Evolutionary conservation across 2,888 invertebrate species (phyloP).

Genomic region (Teleogryllus oceanicus): DNA sequence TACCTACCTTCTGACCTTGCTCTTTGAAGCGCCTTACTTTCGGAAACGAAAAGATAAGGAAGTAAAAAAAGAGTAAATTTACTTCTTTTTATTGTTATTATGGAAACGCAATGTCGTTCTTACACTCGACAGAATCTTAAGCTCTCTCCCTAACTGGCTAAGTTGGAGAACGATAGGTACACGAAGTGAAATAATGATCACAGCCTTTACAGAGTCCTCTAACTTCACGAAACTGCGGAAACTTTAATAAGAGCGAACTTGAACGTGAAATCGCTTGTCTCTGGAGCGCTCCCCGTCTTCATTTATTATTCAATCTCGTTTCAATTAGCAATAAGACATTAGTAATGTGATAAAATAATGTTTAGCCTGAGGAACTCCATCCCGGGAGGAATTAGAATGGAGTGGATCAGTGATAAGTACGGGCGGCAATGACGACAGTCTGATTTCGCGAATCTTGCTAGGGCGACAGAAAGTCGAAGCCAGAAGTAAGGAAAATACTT

Average conservation of each 20-base stretch:
- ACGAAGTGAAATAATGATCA: constrained; percentile 5
- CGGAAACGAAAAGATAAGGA: too few species aligned
- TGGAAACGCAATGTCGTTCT: neutral
- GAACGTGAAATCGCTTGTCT: constrained; percentile 5
- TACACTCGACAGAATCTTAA: constrained; percentile 6
- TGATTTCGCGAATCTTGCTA: too few species aligned
- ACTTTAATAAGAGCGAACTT: constrained; percentile 5
- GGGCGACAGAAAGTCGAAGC: too few species aligned
- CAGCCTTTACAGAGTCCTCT: neutral
- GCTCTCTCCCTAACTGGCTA: constrained; percentile 8
- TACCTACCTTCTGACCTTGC: too few species aligned
- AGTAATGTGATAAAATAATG: constrained; percentile 18
- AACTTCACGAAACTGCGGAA: constrained; percentile 1
- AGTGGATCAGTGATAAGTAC: neutral
- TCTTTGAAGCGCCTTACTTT: too few species aligned
- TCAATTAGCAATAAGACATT: constrained; percentile 2
- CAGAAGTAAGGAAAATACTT: too few species aligned
- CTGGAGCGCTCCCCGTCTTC: constrained; percentile 4
- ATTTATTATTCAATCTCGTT: constrained; percentile 18
- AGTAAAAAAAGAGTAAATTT: neutral
- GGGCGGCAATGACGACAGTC: neutral
- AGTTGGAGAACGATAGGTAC: constrained; percentile 12
- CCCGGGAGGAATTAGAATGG: neutral
- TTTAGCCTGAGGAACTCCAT: neutral
- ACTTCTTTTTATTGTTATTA: neutral